Evolutionary conservation across 2,797 vertebrate genomes (phyloP).

Genomic region (Vespertilio murinus): DNA sequence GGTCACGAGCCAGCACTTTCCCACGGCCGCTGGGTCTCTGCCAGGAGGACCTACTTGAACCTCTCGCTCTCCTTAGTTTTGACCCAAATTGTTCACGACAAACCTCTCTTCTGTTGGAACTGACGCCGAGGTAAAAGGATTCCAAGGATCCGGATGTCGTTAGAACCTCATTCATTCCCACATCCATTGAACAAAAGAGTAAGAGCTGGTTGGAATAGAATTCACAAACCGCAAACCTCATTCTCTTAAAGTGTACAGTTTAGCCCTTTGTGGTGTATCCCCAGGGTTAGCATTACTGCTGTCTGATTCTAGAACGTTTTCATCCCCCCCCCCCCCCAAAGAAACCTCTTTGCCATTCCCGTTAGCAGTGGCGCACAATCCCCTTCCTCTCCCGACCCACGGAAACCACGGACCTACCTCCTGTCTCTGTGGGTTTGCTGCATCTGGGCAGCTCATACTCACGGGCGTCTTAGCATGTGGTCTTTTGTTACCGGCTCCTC

Average conservation of each 20-base stretch:
- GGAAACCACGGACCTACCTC: background rate
- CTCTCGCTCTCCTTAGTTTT: background rate
- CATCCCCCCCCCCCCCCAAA: background rate
- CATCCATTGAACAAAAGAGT: background rate
- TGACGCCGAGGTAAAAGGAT: conserved; percentile 27
- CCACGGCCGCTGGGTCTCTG: background rate
- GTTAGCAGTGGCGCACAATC: background rate
- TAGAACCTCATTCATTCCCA: background rate
- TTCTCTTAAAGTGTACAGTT: background rate
- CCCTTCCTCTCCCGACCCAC: fast-evolving
- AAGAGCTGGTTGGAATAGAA: background rate
- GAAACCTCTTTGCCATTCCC: background rate
- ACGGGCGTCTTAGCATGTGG: background rate
- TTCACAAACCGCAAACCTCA: background rate
- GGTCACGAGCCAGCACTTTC: background rate
- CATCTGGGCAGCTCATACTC: background rate
- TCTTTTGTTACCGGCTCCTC: background rate
- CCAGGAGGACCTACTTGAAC: background rate
- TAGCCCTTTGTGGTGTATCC: background rate
- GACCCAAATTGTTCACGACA: background rate
- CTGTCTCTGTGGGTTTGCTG: background rate
- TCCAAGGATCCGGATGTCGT: background rate
- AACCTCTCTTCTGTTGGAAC: background rate
- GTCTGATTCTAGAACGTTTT: background rate
- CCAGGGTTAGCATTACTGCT: background rate